phyloP scores from a whole-genome alignment of 2,797 vertebrate species.

The Gouania willdenowi region DNA sequence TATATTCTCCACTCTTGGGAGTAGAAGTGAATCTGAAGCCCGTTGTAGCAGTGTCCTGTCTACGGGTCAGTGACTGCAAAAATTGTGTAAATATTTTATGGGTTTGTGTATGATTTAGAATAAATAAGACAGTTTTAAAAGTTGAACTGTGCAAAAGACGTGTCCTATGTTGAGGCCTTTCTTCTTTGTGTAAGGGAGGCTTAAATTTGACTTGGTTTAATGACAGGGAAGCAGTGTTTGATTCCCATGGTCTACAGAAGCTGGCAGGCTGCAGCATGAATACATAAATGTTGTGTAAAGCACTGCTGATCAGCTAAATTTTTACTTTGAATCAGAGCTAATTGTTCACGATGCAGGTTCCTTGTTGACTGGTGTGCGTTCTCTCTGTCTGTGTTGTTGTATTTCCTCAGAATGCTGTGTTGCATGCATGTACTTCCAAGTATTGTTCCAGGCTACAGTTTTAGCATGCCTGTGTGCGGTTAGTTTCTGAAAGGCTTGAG shows the following conservation, averaged over 20 bases:
- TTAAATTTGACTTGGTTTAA: constrained; percentile 9
- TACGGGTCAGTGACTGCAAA: constrained; percentile 1
- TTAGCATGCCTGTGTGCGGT: constrained; percentile 5
- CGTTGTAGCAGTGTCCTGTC: constrained; percentile 5
- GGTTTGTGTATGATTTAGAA: no score
- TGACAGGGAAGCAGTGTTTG: constrained; percentile 1
- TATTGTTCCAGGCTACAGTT: constrained; percentile 51
- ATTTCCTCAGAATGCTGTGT: constrained; percentile 33
- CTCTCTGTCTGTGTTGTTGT: constrained; percentile 34
- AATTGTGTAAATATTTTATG: no score
- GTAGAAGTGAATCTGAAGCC: constrained; percentile 13
- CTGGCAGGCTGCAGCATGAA: constrained; percentile 23
- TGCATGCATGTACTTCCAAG: constrained; percentile 58
- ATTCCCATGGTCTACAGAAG: constrained; percentile 3
- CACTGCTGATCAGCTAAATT: not conserved
- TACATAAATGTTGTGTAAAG: constrained; percentile 35
- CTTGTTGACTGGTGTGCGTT: constrained; percentile 14
- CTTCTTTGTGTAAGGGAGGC: no score
- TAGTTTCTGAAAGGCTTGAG: constrained; percentile 2
- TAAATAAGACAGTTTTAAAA: no score
- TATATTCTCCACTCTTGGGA: constrained; percentile 18
- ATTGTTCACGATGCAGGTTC: constrained; percentile 24
- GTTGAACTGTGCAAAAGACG: no score
- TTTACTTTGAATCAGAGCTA: constrained; percentile 9
- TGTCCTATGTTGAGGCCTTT: no score